These are phyloP conservation scores for Larimichthys polyactis DNA, from an alignment of 2,113 vertebrate genomes.

Conservation along the genomic window DNA sequence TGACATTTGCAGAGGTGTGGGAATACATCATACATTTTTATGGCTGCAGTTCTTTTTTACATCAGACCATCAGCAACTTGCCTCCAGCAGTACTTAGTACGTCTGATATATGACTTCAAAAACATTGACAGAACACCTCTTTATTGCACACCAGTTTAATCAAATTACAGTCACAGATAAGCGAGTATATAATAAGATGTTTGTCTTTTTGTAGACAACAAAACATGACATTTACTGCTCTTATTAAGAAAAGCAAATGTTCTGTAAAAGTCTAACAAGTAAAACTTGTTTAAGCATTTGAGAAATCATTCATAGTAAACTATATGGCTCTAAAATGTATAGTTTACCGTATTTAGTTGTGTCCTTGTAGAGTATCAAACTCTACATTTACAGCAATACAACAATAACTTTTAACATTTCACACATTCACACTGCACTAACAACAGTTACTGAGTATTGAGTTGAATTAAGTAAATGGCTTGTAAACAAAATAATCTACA, in stretches of 20 bases:
- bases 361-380: neutral
- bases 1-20: constrained; percentile 3
- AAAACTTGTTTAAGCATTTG: too few relatives aligned
- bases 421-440: neutral
- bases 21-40: constrained; percentile 13
- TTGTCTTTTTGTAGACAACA: neutral
- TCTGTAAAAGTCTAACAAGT: neutral
- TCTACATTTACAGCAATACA: neutral
- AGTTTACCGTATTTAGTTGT: neutral
- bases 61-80: constrained; percentile 3
- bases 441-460: neutral
- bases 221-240: constrained; percentile 10
- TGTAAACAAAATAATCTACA: constrained; percentile 57
- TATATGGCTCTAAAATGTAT: neutral
- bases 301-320: neutral
- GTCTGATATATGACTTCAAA: neutral
- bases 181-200: neutral
- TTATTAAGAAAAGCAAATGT: constrained; percentile 8
- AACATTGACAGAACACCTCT: neutral
- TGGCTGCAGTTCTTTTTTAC: constrained; percentile 15
- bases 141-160: constrained; percentile 37
- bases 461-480: constrained; percentile 11
- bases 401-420: neutral
- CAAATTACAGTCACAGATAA: constrained; percentile 31
- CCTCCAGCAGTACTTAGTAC: neutral